These are phyloP conservation scores for Drosophila kanekoi DNA, from an alignment of 2,888 invertebrate genomes.

Conservation along the genomic window DNA sequence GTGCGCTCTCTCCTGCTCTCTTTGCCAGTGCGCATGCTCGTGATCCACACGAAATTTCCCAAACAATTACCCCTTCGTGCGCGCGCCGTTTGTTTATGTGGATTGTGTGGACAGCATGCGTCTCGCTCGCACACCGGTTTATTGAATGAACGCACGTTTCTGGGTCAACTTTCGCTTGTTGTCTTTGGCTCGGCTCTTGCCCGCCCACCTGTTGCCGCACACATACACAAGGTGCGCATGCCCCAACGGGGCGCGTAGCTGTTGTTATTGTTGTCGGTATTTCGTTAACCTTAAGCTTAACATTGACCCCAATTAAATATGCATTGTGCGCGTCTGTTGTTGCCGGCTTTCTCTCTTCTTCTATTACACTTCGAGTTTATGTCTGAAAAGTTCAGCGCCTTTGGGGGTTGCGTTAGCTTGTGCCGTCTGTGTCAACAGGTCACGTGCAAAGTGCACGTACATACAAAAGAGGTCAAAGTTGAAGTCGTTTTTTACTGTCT, in stretches of 20 bases:
- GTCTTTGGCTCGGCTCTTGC: slow-evolving; percentile 19
- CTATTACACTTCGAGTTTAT: slow-evolving; percentile 9
- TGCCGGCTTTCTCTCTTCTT: slow-evolving; percentile 25
- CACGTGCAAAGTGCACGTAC: slow-evolving; percentile 46
- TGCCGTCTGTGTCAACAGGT: slow-evolving; percentile 43
- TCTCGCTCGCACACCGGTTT: slow-evolving; percentile 60
- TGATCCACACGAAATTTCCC: slow-evolving; percentile 76
- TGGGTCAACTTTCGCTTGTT: slow-evolving; percentile 67
- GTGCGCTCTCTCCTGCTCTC: slow-evolving; percentile 35
- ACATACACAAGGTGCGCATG: slow-evolving; percentile 51
- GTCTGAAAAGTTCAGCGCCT: slow-evolving; percentile 46
- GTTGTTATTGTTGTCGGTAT: slow-evolving; percentile 7
- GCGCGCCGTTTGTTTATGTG: slow-evolving; percentile 48
- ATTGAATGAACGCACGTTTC: slow-evolving; percentile 76
- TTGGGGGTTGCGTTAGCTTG: slow-evolving; percentile 24
- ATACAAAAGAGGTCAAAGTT: slow-evolving; percentile 13
- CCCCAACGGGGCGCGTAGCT: slow-evolving; percentile 10
- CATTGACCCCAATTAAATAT: slow-evolving; percentile 68
- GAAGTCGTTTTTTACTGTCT: slow-evolving; percentile 1
- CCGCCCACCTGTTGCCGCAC: slow-evolving; percentile 63
- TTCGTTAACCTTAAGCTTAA: slow-evolving; percentile 52
- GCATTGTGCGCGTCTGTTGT: slow-evolving; percentile 41
- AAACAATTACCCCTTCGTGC: slow-evolving; percentile 80
- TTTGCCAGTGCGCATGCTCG: slow-evolving; percentile 60
- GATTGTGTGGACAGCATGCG: slow-evolving; percentile 43